Percentiles rank a stretch among this genome's conserved stretches.
phyloP scores from a whole-genome alignment of 2,888 invertebrate genomes.

The Pseudococcus longispinus region DNA sequence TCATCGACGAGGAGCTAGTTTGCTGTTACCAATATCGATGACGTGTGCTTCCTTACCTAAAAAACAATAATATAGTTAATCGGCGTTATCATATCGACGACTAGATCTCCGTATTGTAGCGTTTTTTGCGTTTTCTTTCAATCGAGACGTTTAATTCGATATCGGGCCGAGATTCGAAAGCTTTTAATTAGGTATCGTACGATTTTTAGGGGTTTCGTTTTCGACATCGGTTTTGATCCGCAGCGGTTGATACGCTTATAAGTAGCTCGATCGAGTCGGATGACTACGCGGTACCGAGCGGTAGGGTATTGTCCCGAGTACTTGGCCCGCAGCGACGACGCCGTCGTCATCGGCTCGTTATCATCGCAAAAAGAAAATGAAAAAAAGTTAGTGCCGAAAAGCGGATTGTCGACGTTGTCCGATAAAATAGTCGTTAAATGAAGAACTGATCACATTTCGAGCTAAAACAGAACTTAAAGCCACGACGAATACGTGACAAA shows the following conservation, averaged over 20 bases:
- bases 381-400: slow-evolving; percentile 36
- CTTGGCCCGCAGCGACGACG: too few species aligned
- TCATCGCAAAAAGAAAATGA: not conserved
- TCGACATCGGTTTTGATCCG: too few species aligned
- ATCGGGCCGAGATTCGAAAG: too few species aligned
- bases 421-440: slow-evolving; percentile 56
- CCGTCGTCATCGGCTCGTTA: not conserved
- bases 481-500: slow-evolving; percentile 55
- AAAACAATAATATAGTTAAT: not conserved
- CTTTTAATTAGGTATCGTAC: too few species aligned
- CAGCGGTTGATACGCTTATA: too few species aligned
- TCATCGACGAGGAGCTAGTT: not conserved
- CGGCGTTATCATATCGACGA: slow-evolving; percentile 10
- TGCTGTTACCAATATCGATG: slow-evolving; percentile 8
- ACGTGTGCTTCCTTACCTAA: slow-evolving; percentile 14
- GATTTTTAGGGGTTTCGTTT: too few species aligned
- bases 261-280: too few species aligned
- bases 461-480: slow-evolving; percentile 47
- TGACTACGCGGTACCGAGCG: too few species aligned
- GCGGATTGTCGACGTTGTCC: slow-evolving; percentile 52
- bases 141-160: too few species aligned
- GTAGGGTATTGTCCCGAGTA: too few species aligned
- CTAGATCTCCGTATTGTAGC: not conserved
- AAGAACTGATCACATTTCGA: slow-evolving; percentile 53
- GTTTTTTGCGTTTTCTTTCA: too few species aligned